Base-by-base conservation (phyloP, 2,113 vertebrate genomes). In the Tragulus kanchil region DNA sequence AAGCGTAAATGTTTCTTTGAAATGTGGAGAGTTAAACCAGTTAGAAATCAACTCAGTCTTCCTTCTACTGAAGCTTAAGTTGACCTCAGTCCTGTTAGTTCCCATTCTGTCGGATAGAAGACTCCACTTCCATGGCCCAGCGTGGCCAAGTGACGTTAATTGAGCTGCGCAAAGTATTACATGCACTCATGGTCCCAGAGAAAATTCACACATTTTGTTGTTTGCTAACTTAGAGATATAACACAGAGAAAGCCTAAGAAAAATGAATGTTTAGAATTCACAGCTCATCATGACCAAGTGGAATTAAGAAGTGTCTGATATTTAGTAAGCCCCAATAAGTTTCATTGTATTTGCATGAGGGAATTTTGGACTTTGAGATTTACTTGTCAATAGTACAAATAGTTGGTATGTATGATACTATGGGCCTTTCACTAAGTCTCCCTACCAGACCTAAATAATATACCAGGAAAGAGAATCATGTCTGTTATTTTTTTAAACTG, bases 321-420 rank as follows among this genome's bases (percentile, higher is more conserved):
- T 17, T 19, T 8, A 85, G 19, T 16, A 45, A 42, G 45, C 17
- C 8, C n/a, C 69, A n/a, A n/a, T n/a, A n/a, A 86, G 82, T 97
- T 97, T 85, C 83, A 73, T 96, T 94, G 64, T 90, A 64, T 96
- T 90, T 85, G 36, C 23, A 75, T 65, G 36, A 88, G 65, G 78
- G 23, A 78, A 90, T 79, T 93, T 83, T 90, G 81, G 71, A 69
- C 85, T 89, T 93, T 56, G 85, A 95, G 42, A 83, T 95, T 90
- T 85, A 7, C 25, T 96, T 95, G 83, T 92, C 82, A 71, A 31
- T 69, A 95, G 65, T 52, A 50, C 48, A 87, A 28, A 86, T 56
- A 90, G 62, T 94, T 88, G 85, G 67, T 67, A 89, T 45, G 45
- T 58, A 31, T 81, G 62, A 69, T 48, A 45, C 26, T 8, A 1